Evolutionary conservation across 2,888 invertebrate genomes (phyloP).

Genomic region (Morpho deidamia): DNA sequence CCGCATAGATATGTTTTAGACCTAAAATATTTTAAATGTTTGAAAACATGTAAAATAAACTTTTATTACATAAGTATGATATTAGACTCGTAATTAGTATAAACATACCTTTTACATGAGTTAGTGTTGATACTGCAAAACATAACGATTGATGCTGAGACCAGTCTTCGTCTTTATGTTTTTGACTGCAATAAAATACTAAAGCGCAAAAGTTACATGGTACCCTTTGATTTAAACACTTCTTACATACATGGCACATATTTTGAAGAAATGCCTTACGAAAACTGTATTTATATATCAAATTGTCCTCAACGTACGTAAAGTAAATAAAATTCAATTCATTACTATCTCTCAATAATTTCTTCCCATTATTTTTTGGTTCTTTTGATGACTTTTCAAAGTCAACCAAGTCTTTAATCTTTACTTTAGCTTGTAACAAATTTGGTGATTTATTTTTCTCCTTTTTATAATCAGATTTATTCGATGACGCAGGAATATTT

Average conservation of each 20-base stretch:
- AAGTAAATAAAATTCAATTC: constrained; percentile 42
- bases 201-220: constrained; percentile 77
- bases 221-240: constrained; percentile 47
- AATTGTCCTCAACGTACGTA: constrained; percentile 76
- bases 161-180: constrained; percentile 80
- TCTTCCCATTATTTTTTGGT: constrained; percentile 47
- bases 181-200: constrained; percentile 80
- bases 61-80: background rate
- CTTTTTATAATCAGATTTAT: constrained; percentile 71
- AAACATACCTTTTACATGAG: constrained; percentile 68
- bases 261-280: constrained; percentile 80
- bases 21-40: constrained; percentile 41
- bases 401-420: constrained; percentile 59
- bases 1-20: constrained; percentile 73
- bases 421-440: constrained; percentile 55
- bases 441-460: constrained; percentile 70
- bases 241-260: constrained; percentile 75
- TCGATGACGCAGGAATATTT: constrained; percentile 75
- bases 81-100: background rate
- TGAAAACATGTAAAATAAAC: background rate
- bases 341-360: constrained; percentile 34
- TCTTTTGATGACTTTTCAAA: constrained; percentile 35
- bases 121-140: constrained; percentile 77
- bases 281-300: constrained; percentile 82
- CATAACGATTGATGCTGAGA: constrained; percentile 79